Conservation (phyloP, 2,888 invertebrate genomes). For the Drosophila meridionalis region DNA sequence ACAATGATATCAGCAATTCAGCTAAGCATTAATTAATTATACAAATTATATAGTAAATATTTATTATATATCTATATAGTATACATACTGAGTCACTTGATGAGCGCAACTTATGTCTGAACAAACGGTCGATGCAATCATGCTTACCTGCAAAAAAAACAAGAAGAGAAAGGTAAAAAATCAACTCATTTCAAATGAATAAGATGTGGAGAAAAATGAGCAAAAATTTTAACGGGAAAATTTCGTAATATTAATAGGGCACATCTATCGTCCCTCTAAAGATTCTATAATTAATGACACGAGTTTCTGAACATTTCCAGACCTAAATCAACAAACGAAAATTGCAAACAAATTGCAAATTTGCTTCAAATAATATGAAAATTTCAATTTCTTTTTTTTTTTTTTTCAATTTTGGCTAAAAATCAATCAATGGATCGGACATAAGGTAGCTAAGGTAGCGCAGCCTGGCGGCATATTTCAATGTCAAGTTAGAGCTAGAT, state of each 20-base stretch:
- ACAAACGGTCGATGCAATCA: slow-evolving; percentile 49
- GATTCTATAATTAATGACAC: slow-evolving; percentile 28
- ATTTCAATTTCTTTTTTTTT: slow-evolving; percentile 21
- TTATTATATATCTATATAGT: slow-evolving; percentile 14
- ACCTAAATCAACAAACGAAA: slow-evolving; percentile 73
- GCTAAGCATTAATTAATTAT: slow-evolving; percentile 19
- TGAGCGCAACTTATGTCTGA: slow-evolving; percentile 32
- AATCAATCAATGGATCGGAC: slow-evolving; percentile 60
- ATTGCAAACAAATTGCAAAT: slow-evolving; percentile 70
- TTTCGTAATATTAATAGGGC: slow-evolving; percentile 7
- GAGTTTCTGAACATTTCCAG: slow-evolving; percentile 7
- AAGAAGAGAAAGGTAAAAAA: slow-evolving; percentile 28
- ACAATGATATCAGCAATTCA: slow-evolving; percentile 52
- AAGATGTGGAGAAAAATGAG: not conserved
- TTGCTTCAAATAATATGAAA: slow-evolving; percentile 28
- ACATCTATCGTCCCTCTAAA: slow-evolving; percentile 13
- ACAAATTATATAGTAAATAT: slow-evolving; percentile 24
- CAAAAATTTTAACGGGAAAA: slow-evolving; percentile 6
- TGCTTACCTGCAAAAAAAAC: slow-evolving; percentile 54
- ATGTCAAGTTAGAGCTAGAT: slow-evolving; percentile 60
- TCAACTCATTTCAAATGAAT: slow-evolving; percentile 13
- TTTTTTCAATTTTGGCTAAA: not conserved
- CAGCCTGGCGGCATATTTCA: slow-evolving; percentile 54
- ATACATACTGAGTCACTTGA: slow-evolving; percentile 52
- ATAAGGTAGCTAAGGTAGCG: not conserved